Base-by-base conservation (phyloP, 2,888 invertebrate genomes). In the Monopis laevigella region DNA sequence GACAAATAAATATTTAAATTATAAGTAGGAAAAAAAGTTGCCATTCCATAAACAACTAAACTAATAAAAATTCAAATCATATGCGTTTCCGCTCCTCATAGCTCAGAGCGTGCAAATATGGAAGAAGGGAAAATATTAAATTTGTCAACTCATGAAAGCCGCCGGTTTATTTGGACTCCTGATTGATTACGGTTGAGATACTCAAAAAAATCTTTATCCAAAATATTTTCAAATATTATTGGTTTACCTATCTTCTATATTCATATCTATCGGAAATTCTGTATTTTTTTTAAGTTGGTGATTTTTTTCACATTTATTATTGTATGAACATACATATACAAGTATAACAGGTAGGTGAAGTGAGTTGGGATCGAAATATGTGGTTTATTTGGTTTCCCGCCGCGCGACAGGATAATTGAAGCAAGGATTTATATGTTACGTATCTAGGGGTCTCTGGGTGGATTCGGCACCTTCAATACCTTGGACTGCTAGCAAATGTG, bases 341-440 rank as follows among this genome's bases (percentile, higher is more conserved):
- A 7, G 24, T 24, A 24, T 6, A 7, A 24, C 6, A 10, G 6
- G 10, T 24, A 24, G 6, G 24, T 6, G 6, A 63, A 65, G 65
- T 64, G 66, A 66, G 67, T 65, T 63, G 60, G 62, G 58, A 59
- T 55, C 61, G 59, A 60, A 62, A 62, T 65, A 57, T 64, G 67
- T 59, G 69, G 64, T 69, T 64, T 71, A 67, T 70, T 71, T 67
- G 61, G 61, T 62, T 18, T 55, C 59, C 59, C 58, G 49, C 59
- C 32, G 44, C 27, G 64, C 64, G 68, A 68, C 65, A 63, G 58
- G 63, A 70, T 72, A 73, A 75, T 73, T 75, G 70, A 72, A 75
- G 65, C 62, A 64, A 66, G 68, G 68, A 73, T 74, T 73, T 70
- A 75, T 73, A 63, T 58, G 62, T 65, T 65, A 62, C 64, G 61